Base-by-base conservation (phyloP, 2,797 vertebrate genomes). In the Nasua narica region DNA sequence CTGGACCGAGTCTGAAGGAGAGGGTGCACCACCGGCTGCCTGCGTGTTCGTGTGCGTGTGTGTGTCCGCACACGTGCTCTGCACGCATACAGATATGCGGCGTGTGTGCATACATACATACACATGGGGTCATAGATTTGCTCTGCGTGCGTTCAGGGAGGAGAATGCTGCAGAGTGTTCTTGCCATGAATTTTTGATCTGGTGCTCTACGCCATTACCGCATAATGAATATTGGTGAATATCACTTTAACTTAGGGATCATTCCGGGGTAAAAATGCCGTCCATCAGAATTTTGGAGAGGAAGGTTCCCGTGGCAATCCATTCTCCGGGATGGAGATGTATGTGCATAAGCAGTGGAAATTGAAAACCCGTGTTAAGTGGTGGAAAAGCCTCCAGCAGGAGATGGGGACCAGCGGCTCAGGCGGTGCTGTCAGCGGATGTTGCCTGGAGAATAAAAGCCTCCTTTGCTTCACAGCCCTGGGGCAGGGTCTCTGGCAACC, bases 291-390 rank as follows among this genome's bases (percentile, higher is more conserved):
- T 98, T 97, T 96, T 77, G 95, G 95, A 90, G 97, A 95, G 96
- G 98, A 98, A 81, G 81, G 50, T 78, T 96, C 96, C 81, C 12
- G 35, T 97, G 97, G 95, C 96, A 96, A 93, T 98, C 97, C 98
- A 93, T 97, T 98, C 96, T 19, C 96, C 67, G 91, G 95, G 96
- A 95, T 98, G 96, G 97, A 98, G 97, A 98, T 98, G 97, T 97
- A 97, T 97, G 97, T 95, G 95, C 96, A 84, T 96, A 97, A 98
- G 96, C 85, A 86, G 95, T 82, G 97, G 97, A 98, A 98, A 98
- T 97, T 98, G 98, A 98, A 98, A 98, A 98, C 95, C 97, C 92
- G 76, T 98, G 98, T 98, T 98, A 98, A 98, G 98, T 97, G 98
- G 97, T 98, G 97, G 97, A 97, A 97, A 98, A 96, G 97, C 97